Base-by-base conservation (phyloP, 1,140 invertebrate genomes). In the Ganaspis sp. region DNA sequence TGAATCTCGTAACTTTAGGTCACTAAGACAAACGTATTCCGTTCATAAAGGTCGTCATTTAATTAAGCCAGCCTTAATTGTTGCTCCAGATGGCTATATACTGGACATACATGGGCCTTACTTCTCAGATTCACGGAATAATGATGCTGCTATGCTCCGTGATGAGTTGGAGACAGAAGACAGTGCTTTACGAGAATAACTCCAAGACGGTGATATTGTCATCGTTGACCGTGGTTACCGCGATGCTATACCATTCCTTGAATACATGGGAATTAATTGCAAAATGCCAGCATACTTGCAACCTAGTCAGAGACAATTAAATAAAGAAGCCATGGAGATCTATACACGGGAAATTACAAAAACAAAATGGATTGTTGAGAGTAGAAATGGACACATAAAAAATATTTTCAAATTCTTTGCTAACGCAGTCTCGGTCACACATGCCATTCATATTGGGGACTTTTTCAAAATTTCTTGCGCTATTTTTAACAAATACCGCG, bases 91-190 rank as follows among this genome's bases (percentile, higher is more conserved):
- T 38, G 70, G 78, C 0, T 76, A 76, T 15, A 76, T 75, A 38
- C 15, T 80, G 0, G 75, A 74, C 11, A 77, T 80, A 5, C 73
- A 73, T n/a, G 78, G 75, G 3, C 75, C 78, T 40, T 77, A 80
- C 17, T 80, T 77, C 37, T 69, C 72, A 6, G 70, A 80, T 49
- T 12, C 21, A 6, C 37, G 34, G 11, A 77, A 80, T 9, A 77
- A 80, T 17, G 78, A 80, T 58, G 75, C 78, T 37, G 54, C 38
- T 11, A 77, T 77, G 21, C 17, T 79, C 0, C 42, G 21, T 17
- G 76, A n/a, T n/a, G n/a, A n/a, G n/a, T n/a, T 76, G 40, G 45
- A 76, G 9, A 40, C 64, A 45, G 72, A 80, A 26, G 69, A 9
- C 21, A 42, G 72, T 34, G 42, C 53, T 64, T 45, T 76, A 29